A percentile compares a stretch with the other conserved stretches of the same genome.
These are phyloP conservation scores for Pycnonotus jocosus DNA, from an alignment of 2,113 vertebrate species.

Conservation along the genomic window DNA sequence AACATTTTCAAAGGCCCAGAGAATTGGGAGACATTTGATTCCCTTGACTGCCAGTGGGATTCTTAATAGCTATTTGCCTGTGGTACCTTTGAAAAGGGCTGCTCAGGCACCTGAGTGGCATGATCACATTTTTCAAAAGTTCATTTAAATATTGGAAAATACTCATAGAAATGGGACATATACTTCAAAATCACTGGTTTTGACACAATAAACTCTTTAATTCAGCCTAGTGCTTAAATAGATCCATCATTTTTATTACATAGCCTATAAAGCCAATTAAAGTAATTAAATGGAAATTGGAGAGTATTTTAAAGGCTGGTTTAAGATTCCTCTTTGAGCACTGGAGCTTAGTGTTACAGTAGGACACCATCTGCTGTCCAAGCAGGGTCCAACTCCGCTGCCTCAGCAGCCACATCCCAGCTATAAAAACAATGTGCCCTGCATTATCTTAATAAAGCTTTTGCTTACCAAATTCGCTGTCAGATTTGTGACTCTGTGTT, in stretches of 20 bases:
- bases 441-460: neutral
- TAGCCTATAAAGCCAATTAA: neutral
- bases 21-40: neutral
- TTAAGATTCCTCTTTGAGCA: neutral
- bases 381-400: neutral
- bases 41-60: neutral
- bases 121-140: neutral
- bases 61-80: neutral
- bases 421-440: neutral
- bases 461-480: neutral
- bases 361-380: slow-evolving; percentile 67
- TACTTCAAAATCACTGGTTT: neutral
- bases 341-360: slow-evolving; percentile 6
- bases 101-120: neutral
- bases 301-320: slow-evolving; percentile 10
- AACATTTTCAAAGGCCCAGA: neutral
- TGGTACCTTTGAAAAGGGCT: neutral
- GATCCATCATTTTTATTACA: slow-evolving; percentile 16
- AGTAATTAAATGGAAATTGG: slow-evolving; percentile 8
- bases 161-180: neutral
- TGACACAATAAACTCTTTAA: neutral
- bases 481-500: neutral
- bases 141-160: neutral
- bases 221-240: neutral
- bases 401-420: neutral